These are phyloP conservation scores for Theodoxus fluviatilis DNA, from an alignment of 2,888 invertebrate genomes.

Conservation along the genomic window DNA sequence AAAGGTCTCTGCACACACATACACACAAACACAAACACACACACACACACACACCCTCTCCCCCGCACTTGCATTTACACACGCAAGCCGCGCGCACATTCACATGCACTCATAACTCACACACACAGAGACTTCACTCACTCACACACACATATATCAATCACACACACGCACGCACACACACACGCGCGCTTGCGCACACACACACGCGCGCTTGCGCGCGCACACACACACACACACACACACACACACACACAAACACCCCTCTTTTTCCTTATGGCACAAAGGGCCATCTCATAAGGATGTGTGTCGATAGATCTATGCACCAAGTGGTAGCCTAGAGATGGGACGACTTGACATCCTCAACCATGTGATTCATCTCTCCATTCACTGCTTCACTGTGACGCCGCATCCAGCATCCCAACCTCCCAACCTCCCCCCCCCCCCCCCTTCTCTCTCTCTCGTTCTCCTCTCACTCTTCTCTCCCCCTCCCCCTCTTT, in stretches of 20 bases:
- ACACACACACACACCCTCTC: background rate
- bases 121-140: background rate
- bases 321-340: background rate
- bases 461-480: background rate
- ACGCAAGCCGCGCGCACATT: background rate
- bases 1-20: background rate
- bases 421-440: background rate
- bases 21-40: background rate
- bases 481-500: too few species aligned
- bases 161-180: constrained; percentile 6
- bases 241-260: background rate
- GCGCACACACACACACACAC: constrained; percentile 1
- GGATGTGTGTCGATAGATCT: too few species aligned
- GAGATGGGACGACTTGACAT: background rate
- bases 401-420: background rate
- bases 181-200: background rate
- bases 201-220: background rate
- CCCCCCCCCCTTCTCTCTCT: background rate
- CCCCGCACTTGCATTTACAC: background rate
- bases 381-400: background rate
- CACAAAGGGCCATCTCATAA: background rate
- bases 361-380: background rate
- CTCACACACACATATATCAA: background rate
- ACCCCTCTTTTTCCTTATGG: background rate
- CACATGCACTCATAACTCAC: background rate